Percentiles rank a stretch among this genome's conserved stretches.
phyloP scores from a whole-genome alignment of 2,888 invertebrate genomes.

The Fissipunctia ypsillon region DNA sequence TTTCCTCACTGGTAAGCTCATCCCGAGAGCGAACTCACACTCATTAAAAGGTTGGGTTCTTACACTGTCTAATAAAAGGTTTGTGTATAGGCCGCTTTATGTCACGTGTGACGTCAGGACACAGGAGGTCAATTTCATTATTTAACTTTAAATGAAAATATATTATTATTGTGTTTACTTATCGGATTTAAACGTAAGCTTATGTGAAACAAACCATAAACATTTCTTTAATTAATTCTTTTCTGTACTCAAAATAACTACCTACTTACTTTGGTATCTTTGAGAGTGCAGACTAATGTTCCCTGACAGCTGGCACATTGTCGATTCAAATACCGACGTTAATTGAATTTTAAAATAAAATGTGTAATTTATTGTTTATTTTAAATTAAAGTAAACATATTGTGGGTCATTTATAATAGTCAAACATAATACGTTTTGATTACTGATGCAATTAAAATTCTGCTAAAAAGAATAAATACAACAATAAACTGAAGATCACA shows the following conservation, averaged over 20 bases:
- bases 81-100: slow-evolving; percentile 34
- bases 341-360: slow-evolving; percentile 22
- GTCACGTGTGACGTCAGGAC: slow-evolving; percentile 41
- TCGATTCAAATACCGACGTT: background rate
- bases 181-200: slow-evolving; percentile 43
- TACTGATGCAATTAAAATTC: slow-evolving; percentile 1
- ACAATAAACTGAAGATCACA: slow-evolving; percentile 12
- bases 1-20: too few relatives aligned
- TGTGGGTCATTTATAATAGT: background rate
- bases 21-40: background rate
- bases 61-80: background rate
- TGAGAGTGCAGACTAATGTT: background rate
- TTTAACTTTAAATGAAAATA: slow-evolving; percentile 50
- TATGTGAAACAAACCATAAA: slow-evolving; percentile 42
- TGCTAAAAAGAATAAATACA: slow-evolving; percentile 5
- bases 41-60: background rate
- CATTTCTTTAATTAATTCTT: slow-evolving; percentile 26
- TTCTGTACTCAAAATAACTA: background rate
- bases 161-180: slow-evolving; percentile 49
- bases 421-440: background rate
- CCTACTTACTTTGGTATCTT: background rate
- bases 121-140: slow-evolving; percentile 55
- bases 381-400: background rate
- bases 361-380: too few relatives aligned
- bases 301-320: background rate